Conservation (phyloP, 2,888 invertebrate genomes). For the Leptarthrus brevirostris region DNA sequence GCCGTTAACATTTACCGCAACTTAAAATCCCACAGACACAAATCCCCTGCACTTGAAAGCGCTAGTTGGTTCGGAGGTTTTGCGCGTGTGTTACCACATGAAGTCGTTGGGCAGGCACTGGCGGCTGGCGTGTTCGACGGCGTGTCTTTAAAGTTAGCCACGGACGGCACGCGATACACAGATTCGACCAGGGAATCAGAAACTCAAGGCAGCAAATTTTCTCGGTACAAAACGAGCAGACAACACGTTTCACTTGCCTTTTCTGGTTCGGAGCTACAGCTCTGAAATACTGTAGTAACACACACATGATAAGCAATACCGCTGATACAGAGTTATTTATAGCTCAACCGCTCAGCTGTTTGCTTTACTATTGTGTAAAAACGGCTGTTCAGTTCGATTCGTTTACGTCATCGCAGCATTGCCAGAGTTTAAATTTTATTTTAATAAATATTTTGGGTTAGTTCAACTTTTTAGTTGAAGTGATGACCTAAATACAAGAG, state of each 20-base stretch:
- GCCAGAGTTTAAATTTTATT: too few relatives aligned
- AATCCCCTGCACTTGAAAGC: neutral
- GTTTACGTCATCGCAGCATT: too few relatives aligned
- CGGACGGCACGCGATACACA: slow-evolving; percentile 53
- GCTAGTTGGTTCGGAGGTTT: slow-evolving; percentile 14
- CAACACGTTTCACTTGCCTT: slow-evolving; percentile 8
- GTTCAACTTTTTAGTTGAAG: too few relatives aligned
- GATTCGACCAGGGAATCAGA: slow-evolving; percentile 49
- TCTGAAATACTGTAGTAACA: too few relatives aligned
- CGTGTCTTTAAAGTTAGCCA: slow-evolving; percentile 52
- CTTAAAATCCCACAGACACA: slow-evolving; percentile 1
- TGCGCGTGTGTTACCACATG: slow-evolving; percentile 47
- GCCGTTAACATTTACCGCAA: neutral
- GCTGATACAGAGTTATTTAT: too few relatives aligned
- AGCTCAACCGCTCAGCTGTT: too few relatives aligned
- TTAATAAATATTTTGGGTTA: too few relatives aligned
- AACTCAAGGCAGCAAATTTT: neutral
- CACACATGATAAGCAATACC: too few relatives aligned
- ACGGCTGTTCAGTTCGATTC: too few relatives aligned
- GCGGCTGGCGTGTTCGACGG: slow-evolving; percentile 49
- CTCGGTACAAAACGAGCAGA: neutral
- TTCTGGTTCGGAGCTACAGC: neutral
- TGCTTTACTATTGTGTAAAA: too few relatives aligned
- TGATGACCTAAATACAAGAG: too few relatives aligned
- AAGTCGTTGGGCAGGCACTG: slow-evolving; percentile 35